phyloP scores from a whole-genome alignment of 1,140 invertebrate species.

The Andrena cerasifolii region DNA sequence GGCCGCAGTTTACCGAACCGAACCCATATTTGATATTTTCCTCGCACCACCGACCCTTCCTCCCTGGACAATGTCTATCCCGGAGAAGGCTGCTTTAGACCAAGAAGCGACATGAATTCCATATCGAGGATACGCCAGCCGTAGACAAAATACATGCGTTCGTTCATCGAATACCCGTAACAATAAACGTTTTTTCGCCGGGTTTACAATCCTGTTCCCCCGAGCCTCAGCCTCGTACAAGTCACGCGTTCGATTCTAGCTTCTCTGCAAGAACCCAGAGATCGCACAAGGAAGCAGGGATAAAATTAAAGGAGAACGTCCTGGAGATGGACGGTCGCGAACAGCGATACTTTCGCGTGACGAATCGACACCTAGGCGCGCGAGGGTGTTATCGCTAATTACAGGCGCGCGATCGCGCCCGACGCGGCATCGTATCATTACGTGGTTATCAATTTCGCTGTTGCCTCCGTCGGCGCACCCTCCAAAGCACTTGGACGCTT shows the following conservation, averaged over 20 bases:
- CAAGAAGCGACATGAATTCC: background rate
- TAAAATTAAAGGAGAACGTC: background rate
- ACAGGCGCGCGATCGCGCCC: background rate
- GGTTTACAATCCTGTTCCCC: too few relatives aligned
- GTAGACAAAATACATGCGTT: background rate
- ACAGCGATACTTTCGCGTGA: background rate
- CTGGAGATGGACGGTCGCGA: background rate
- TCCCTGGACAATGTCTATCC: background rate
- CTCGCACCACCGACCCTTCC: background rate
- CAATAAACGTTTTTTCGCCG: too few relatives aligned
- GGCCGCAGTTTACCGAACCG: constrained; percentile 12
- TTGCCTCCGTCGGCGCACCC: background rate
- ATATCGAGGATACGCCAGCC: background rate
- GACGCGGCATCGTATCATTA: constrained; percentile 23
- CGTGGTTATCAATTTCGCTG: background rate
- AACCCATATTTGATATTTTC: constrained; percentile 32
- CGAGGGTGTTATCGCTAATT: constrained; percentile 24
- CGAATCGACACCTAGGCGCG: background rate
- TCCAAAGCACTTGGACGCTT: background rate
- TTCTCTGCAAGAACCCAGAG: background rate
- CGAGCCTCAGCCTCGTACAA: too few relatives aligned
- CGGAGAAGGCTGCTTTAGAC: background rate
- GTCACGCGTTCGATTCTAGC: too few relatives aligned
- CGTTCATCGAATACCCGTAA: too few relatives aligned
- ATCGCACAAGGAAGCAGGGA: too few relatives aligned